A percentile compares a stretch with the other conserved stretches of the same genome.
These are phyloP conservation scores for Himalopsyche phryganea DNA, from an alignment of 1,140 invertebrate species.

Conservation along the genomic window DNA sequence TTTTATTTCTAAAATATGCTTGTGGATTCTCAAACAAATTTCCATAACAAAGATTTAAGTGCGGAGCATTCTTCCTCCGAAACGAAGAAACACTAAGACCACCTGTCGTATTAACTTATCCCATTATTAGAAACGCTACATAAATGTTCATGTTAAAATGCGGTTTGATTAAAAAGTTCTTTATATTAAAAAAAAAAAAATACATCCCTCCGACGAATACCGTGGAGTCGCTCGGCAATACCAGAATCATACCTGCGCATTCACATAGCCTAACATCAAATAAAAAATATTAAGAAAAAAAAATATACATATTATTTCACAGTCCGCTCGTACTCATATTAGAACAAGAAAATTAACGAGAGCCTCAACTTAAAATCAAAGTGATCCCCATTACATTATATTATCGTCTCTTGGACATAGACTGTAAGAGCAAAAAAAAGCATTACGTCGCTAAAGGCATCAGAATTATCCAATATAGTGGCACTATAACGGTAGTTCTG, in stretches of 20 bases:
- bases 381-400: too few relatives aligned
- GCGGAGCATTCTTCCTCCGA: not conserved
- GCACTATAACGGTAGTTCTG: too few relatives aligned
- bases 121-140: constrained; percentile 25
- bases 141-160: constrained; percentile 20
- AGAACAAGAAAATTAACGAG: too few relatives aligned
- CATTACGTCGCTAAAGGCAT: too few relatives aligned
- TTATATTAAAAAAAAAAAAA: constrained; percentile 23
- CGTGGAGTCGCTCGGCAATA: constrained; percentile 3
- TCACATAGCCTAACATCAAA: too few relatives aligned
- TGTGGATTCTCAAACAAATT: constrained; percentile 23
- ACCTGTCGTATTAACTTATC: constrained; percentile 15
- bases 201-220: constrained; percentile 1
- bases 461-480: too few relatives aligned
- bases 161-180: not conserved
- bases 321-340: too few relatives aligned
- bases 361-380: too few relatives aligned
- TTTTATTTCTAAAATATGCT: constrained; percentile 35
- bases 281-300: too few relatives aligned
- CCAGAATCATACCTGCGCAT: not conserved
- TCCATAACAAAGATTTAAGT: constrained; percentile 15
- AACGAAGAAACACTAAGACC: not conserved
- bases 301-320: too few relatives aligned
- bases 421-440: too few relatives aligned
- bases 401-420: too few relatives aligned